Conservation (phyloP, 2,888 invertebrate genomes). For the Ichneumon xanthorius region DNA sequence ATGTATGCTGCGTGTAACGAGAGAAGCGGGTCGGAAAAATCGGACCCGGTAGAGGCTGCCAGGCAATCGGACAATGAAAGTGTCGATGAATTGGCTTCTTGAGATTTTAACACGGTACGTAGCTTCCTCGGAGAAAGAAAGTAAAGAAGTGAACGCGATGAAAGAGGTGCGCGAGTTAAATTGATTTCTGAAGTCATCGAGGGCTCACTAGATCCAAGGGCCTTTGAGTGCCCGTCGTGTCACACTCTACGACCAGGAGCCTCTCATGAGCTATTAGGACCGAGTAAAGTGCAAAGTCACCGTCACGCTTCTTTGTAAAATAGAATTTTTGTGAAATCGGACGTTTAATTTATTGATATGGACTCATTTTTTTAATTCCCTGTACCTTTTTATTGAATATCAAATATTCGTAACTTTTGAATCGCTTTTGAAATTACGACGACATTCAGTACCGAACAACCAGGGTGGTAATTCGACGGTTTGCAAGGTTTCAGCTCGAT, state of each 20-base stretch:
- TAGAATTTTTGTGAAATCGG: neutral
- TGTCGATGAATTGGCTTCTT: constrained; percentile 31
- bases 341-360: too few relatives aligned
- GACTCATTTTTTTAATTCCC: too few relatives aligned
- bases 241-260: neutral
- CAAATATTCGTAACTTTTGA: too few relatives aligned
- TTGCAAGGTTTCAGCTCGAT: too few relatives aligned
- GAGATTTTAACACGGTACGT: neutral
- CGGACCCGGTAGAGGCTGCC: neutral
- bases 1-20: neutral
- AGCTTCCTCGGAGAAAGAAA: neutral
- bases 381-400: too few relatives aligned
- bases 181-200: constrained; percentile 49
- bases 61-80: constrained; percentile 27
- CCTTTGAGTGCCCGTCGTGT: neutral
- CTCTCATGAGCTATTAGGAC: neutral
- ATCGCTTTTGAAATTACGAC: too few relatives aligned
- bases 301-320: neutral
- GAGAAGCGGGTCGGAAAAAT: constrained; percentile 8
- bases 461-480: too few relatives aligned
- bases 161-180: constrained; percentile 35
- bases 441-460: too few relatives aligned
- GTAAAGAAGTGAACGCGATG: constrained; percentile 1
- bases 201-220: constrained; percentile 24
- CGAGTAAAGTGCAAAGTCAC: neutral